Conservation (phyloP, 2,113 vertebrate species). For the Calonectris borealis region DNA sequence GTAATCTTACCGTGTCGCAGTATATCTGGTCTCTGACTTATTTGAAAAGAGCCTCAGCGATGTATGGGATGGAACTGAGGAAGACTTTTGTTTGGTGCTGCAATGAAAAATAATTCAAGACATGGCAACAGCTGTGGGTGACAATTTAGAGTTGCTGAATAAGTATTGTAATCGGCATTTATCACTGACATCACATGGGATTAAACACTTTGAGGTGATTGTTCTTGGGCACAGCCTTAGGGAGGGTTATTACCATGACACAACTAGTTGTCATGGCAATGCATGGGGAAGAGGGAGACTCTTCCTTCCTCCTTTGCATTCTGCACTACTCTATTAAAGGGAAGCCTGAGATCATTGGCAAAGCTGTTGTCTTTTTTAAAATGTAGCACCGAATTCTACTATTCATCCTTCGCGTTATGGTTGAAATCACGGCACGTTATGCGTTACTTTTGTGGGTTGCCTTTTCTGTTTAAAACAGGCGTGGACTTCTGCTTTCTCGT, state of each 20-base stretch:
- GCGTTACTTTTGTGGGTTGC: background rate
- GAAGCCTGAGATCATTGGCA: background rate
- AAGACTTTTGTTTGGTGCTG: constrained; percentile 8
- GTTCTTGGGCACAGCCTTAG: constrained; percentile 40
- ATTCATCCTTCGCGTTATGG: accelerated
- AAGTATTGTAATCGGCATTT: constrained; percentile 52
- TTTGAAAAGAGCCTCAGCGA: background rate
- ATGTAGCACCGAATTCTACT: background rate
- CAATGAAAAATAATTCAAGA: constrained; percentile 50
- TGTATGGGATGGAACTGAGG: background rate
- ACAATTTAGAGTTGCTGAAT: constrained; percentile 51
- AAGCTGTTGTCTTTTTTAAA: background rate
- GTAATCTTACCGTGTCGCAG: background rate
- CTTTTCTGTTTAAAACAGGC: background rate
- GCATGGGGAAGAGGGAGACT: constrained; percentile 18
- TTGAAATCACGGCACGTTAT: accelerated
- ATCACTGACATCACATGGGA: constrained; percentile 41
- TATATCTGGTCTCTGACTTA: background rate
- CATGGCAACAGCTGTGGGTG: constrained; percentile 41
- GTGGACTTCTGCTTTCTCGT: background rate
- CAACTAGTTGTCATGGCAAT: constrained; percentile 66
- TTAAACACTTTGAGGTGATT: constrained; percentile 61
- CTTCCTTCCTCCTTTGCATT: constrained; percentile 60
- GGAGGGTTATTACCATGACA: constrained; percentile 60
- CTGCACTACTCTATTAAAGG: background rate